These are phyloP conservation scores for Spinus olivaceus DNA, from an alignment of 2,797 vertebrate genomes.

Conservation along the genomic window DNA sequence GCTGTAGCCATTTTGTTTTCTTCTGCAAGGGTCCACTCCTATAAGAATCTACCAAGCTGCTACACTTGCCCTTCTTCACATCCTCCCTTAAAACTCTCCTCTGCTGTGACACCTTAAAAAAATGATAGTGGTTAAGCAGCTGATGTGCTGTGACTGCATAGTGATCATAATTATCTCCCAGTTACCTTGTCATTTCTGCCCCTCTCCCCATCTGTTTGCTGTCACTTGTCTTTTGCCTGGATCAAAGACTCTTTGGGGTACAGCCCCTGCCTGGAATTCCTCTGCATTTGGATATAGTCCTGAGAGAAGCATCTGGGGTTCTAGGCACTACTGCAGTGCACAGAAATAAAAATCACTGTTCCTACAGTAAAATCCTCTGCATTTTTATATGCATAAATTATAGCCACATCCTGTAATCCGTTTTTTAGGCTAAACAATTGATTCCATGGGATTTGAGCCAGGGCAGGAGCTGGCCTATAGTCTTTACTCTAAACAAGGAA, in stretches of 20 bases:
- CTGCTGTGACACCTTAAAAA: conserved; percentile 57
- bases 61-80: neutral
- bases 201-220: conserved; percentile 62
- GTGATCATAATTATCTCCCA: conserved; percentile 57
- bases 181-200: conserved; percentile 61
- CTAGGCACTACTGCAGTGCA: neutral
- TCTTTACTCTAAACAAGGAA: conserved; percentile 36
- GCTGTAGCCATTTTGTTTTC: neutral
- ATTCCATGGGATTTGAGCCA: conserved; percentile 33
- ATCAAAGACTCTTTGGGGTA: conserved; percentile 26
- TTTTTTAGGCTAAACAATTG: conserved; percentile 51
- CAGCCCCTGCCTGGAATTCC: neutral
- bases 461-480: conserved; percentile 1
- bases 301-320: neutral
- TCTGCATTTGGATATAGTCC: neutral
- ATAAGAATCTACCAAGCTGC: neutral
- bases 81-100: conserved; percentile 48
- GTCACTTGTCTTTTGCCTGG: conserved; percentile 20
- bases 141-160: conserved; percentile 59
- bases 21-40: neutral
- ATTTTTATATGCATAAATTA: conserved; percentile 37
- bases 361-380: neutral
- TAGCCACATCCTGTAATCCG: conserved; percentile 25
- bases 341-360: conserved; percentile 23
- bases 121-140: conserved; percentile 49